Percentiles rank a stretch among this genome's conserved stretches.
Conservation (phyloP, 2,797 vertebrate genomes). For the Megaceryle alcyon region DNA sequence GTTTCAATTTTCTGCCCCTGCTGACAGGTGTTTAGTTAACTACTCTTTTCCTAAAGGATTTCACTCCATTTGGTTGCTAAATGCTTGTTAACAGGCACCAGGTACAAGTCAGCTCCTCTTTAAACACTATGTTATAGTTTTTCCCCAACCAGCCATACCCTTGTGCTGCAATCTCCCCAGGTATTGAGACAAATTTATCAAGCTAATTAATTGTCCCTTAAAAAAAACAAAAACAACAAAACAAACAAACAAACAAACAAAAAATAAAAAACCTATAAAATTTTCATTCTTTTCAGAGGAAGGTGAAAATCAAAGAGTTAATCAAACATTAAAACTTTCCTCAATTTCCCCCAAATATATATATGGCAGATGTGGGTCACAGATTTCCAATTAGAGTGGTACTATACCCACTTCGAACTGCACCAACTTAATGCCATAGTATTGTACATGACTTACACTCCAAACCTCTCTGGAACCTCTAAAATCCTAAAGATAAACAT, state of each 20-base stretch:
- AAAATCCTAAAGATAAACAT: not conserved
- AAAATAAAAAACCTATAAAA: not conserved
- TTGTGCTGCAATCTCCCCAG: not conserved
- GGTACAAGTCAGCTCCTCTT: not conserved
- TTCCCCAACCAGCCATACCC: not conserved
- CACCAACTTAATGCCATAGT: not conserved
- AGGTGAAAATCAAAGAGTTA: not conserved
- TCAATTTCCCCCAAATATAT: not conserved
- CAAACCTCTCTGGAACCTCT: not conserved
- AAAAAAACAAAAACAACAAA: too few relatives aligned
- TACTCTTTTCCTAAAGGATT: not conserved
- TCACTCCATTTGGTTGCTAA: not conserved
- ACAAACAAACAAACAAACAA: too few relatives aligned
- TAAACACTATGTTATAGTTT: not conserved
- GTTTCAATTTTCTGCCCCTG: not conserved
- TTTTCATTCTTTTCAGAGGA: not conserved
- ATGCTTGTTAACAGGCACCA: not conserved
- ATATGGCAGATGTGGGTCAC: not conserved
- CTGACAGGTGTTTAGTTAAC: not conserved
- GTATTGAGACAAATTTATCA: not conserved
- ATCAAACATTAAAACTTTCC: not conserved
- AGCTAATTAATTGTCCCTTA: not conserved
- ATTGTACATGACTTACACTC: not conserved
- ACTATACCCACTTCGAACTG: not conserved
- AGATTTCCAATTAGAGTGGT: not conserved